phyloP scores from a whole-genome alignment of 2,113 vertebrate genomes.

The Melanerpes aurifrons region DNA sequence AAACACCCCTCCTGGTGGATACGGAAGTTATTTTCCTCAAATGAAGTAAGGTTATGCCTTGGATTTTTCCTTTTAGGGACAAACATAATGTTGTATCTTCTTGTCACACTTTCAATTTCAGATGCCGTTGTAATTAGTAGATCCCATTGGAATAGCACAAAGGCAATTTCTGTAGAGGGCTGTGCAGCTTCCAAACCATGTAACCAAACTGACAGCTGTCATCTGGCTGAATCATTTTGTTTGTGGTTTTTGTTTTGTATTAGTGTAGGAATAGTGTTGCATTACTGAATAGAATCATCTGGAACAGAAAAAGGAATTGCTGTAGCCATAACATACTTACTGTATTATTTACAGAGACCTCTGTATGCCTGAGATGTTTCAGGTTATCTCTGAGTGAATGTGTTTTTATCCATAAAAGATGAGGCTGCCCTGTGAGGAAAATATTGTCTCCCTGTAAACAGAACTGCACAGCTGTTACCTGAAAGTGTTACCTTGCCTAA shows the following conservation, averaged over 20 bases:
- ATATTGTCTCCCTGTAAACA: not conserved
- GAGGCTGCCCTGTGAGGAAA: not conserved
- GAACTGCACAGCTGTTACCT: not conserved
- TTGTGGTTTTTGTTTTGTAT: not conserved
- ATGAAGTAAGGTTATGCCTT: conserved; percentile 74
- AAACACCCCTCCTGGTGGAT: conserved; percentile 70
- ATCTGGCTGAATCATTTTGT: not conserved
- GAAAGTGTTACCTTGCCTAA: not conserved
- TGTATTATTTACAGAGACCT: not conserved
- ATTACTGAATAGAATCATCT: not conserved
- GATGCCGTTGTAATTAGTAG: not conserved
- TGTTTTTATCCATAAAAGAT: not conserved
- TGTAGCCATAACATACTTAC: not conserved
- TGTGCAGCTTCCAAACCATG: not conserved
- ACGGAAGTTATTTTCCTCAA: conserved; percentile 75
- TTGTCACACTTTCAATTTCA: not conserved
- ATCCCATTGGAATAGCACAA: not conserved
- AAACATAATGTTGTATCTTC: not conserved
- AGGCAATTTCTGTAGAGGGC: not conserved
- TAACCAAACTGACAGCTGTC: not conserved
- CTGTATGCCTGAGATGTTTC: not conserved
- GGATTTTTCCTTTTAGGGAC: not conserved
- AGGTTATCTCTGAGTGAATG: not conserved
- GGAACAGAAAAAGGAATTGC: not conserved
- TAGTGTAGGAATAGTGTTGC: not conserved